Percentiles rank a stretch among this genome's conserved stretches.
These are phyloP conservation scores for Xanthia togata DNA, from an alignment of 2,888 invertebrate genomes.

Conservation along the genomic window DNA sequence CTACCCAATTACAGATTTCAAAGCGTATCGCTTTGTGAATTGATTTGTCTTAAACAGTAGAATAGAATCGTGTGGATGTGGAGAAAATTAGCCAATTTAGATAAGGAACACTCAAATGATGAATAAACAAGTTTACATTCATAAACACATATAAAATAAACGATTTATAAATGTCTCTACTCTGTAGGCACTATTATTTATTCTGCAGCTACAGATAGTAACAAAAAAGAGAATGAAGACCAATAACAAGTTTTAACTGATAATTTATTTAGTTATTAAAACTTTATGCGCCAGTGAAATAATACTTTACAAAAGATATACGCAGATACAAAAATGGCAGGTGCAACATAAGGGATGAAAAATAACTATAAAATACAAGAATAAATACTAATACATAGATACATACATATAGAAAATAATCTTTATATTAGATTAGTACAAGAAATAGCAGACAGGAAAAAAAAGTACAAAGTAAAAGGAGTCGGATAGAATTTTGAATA, in stretches of 20 bases:
- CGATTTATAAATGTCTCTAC: background rate
- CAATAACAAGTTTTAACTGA: background rate
- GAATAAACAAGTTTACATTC: background rate
- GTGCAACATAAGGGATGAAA: background rate
- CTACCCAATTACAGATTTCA: conserved; percentile 51
- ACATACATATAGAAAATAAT: no score
- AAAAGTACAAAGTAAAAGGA: background rate
- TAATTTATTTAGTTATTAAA: background rate
- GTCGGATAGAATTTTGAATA: background rate
- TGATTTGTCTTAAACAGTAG: conserved; percentile 57
- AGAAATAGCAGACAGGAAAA: background rate
- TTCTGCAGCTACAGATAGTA: background rate
- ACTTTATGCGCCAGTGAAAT: background rate
- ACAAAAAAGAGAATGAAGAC: background rate
- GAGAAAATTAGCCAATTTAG: conserved; percentile 54
- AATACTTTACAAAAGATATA: background rate
- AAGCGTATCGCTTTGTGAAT: conserved; percentile 55
- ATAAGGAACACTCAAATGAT: background rate
- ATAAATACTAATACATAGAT: no score
- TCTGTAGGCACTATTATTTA: background rate
- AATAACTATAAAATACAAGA: background rate
- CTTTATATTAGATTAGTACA: no score
- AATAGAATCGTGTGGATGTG: conserved; percentile 24
- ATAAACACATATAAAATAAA: background rate
- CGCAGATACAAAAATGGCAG: background rate